phyloP scores from a whole-genome alignment of 2,797 vertebrate species.

The Gambusia yucatana region DNA sequence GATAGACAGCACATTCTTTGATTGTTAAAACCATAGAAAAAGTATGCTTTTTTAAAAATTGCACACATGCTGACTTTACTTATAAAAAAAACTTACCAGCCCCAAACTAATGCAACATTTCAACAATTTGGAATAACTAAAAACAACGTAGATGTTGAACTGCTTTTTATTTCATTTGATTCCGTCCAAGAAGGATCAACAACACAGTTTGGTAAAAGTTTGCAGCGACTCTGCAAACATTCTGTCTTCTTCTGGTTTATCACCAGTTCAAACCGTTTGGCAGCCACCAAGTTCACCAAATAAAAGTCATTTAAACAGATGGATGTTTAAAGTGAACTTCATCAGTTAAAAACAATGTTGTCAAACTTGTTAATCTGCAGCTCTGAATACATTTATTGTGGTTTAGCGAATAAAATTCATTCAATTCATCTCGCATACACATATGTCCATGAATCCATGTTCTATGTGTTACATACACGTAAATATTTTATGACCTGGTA shows the following conservation, averaged over 20 bases:
- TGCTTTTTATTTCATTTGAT: constrained; percentile 52
- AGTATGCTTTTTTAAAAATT: background rate
- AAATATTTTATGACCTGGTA: constrained; percentile 35
- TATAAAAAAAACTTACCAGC: background rate
- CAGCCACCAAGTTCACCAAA: background rate
- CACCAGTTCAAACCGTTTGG: background rate
- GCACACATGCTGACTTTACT: background rate
- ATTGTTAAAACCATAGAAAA: background rate
- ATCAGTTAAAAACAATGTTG: constrained; percentile 4
- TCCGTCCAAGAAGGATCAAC: constrained; percentile 22
- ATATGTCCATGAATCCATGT: constrained; percentile 40
- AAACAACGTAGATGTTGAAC: constrained; percentile 24
- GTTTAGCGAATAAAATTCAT: constrained; percentile 19
- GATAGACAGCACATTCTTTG: background rate
- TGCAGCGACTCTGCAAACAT: background rate
- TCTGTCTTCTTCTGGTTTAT: background rate
- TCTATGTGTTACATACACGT: constrained; percentile 44
- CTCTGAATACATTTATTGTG: constrained; percentile 15
- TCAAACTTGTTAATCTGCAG: constrained; percentile 34
- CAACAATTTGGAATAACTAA: constrained; percentile 5
- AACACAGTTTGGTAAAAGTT: constrained; percentile 13
- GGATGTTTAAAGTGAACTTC: background rate
- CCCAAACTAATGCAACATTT: background rate
- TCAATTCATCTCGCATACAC: constrained; percentile 27
- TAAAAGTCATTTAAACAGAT: background rate